Evolutionary conservation across 2,888 invertebrate genomes (phyloP).

Genomic region (Linyphia triangularis): DNA sequence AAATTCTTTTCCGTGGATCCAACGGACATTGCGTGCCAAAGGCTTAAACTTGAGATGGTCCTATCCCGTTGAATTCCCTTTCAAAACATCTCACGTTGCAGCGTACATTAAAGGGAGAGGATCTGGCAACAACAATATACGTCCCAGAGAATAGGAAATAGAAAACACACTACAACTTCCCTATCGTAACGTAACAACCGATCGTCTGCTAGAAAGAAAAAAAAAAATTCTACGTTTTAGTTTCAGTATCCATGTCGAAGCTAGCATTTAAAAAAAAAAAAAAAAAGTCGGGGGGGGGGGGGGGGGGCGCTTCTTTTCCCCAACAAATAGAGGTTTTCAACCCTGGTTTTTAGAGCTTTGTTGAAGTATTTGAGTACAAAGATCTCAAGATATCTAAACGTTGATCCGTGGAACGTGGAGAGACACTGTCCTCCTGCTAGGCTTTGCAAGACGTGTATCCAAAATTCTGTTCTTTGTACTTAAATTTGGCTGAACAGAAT

Average conservation of each 20-base stretch:
- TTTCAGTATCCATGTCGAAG: slow-evolving; percentile 5
- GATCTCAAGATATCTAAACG: slow-evolving; percentile 18
- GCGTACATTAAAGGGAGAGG: slow-evolving; percentile 28
- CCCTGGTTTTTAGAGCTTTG: slow-evolving; percentile 4
- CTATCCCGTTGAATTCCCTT: no score
- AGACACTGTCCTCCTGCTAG: neutral
- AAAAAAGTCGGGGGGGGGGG: no score
- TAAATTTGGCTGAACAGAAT: neutral
- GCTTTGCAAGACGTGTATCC: neutral
- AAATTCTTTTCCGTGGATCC: no score
- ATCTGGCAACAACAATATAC: slow-evolving; percentile 24
- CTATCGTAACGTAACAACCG: slow-evolving; percentile 49
- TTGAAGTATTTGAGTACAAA: slow-evolving; percentile 25
- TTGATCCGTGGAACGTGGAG: slow-evolving; percentile 13
- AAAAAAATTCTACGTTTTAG: neutral
- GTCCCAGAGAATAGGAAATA: neutral
- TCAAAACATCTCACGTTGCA: slow-evolving; percentile 34
- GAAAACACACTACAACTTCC: slow-evolving; percentile 39
- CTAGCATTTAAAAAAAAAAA: neutral
- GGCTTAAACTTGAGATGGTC: no score
- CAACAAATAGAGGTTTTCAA: slow-evolving; percentile 21
- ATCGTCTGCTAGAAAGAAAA: slow-evolving; percentile 17
- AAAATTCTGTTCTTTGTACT: slow-evolving; percentile 22
- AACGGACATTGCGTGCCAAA: no score
- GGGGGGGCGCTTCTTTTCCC: neutral